A percentile compares a stretch with the other conserved stretches of the same genome.
phyloP scores from a whole-genome alignment of 1,140 invertebrate species.

The Lucilia cuprina region DNA sequence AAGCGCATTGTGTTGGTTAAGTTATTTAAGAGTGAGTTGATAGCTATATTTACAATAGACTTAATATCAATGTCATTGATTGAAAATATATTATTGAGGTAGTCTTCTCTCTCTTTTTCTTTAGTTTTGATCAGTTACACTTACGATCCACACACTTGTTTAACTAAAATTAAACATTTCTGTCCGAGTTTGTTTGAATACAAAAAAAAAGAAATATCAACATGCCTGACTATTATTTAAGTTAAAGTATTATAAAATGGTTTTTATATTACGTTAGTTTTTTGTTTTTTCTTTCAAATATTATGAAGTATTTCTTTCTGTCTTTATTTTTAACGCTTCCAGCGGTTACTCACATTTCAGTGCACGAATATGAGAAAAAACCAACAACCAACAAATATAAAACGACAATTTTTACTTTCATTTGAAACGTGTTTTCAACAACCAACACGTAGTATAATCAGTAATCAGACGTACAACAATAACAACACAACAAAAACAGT shows the following conservation, averaged over 20 bases:
- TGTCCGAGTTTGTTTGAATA: no score
- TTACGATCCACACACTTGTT: no score
- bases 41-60: neutral
- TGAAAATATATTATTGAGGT: neutral
- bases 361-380: conserved; percentile 46
- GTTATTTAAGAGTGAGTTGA: no score
- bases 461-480: conserved; percentile 9
- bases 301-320: conserved; percentile 37
- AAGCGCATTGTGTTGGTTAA: no score
- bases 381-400: neutral
- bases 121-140: neutral
- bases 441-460: conserved; percentile 8
- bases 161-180: no score
- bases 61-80: conserved; percentile 26
- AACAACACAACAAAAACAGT: neutral
- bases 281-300: neutral
- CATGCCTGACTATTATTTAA: no score
- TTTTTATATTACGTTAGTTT: conserved; percentile 26
- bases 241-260: conserved; percentile 25
- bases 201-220: no score
- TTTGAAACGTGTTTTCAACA: conserved; percentile 34
- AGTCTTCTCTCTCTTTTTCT: neutral
- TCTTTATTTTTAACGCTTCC: neutral
- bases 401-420: conserved; percentile 31
- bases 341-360: conserved; percentile 46